Percentiles rank a stretch among this genome's conserved stretches.
phyloP scores from a whole-genome alignment of 2,888 invertebrate genomes.

The Argyresthia goedartella region DNA sequence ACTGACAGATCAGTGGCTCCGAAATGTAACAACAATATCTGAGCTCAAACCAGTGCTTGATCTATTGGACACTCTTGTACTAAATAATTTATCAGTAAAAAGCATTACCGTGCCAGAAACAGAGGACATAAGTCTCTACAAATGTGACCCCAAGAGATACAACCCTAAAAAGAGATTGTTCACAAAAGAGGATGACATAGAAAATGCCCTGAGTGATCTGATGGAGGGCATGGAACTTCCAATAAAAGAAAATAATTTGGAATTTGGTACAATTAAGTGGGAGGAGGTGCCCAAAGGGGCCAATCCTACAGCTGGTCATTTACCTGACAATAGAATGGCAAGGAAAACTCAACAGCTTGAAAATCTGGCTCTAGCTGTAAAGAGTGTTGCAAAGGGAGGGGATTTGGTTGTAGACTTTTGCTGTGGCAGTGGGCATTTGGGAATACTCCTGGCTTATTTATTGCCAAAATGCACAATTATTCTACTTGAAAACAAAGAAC shows the following conservation, averaged over 20 bases:
- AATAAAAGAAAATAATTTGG: constrained; percentile 30
- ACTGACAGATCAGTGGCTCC: constrained; percentile 75
- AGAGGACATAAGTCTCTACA: constrained; percentile 78
- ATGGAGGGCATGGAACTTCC: constrained; percentile 52
- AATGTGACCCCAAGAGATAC: constrained; percentile 82
- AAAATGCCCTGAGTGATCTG: constrained; percentile 64
- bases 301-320: constrained; percentile 82
- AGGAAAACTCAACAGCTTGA: constrained; percentile 91
- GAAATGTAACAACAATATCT: constrained; percentile 29
- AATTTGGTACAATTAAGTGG: constrained; percentile 72
- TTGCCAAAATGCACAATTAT: constrained; percentile 84
- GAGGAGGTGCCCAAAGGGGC: constrained; percentile 77
- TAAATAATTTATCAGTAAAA: constrained; percentile 16
- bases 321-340: constrained; percentile 79
- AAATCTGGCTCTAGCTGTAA: constrained; percentile 82
- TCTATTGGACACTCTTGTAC: constrained; percentile 18
- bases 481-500: constrained; percentile 92
- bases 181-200: constrained; percentile 83
- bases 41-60: constrained; percentile 20
- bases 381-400: constrained; percentile 76
- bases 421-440: constrained; percentile 94
- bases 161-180: constrained; percentile 80
- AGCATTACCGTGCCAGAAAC: constrained; percentile 51
- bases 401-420: constrained; percentile 93
- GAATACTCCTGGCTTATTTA: constrained; percentile 84